Percentiles rank a stretch among this genome's conserved stretches.
phyloP scores from a whole-genome alignment of 2,797 vertebrate genomes.

The Streptopelia turtur region DNA sequence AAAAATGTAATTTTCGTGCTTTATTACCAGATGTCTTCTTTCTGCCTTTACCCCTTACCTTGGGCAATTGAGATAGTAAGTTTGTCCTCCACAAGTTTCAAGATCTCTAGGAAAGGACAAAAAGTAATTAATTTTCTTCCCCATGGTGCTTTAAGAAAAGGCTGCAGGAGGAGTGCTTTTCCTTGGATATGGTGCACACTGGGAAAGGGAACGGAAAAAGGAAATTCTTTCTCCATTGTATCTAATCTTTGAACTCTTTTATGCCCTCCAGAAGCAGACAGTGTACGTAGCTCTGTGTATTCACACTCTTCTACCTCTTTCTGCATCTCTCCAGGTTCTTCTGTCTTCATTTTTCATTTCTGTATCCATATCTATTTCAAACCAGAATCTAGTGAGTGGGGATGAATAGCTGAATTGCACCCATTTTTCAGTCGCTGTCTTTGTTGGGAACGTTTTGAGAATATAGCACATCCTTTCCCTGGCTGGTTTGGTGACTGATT shows the following conservation, averaged over 20 bases:
- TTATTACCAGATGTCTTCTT: background rate
- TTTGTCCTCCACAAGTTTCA: background rate
- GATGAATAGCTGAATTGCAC: background rate
- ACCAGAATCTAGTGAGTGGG: background rate
- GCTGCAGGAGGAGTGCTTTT: background rate
- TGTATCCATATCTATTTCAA: background rate
- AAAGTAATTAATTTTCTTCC: background rate
- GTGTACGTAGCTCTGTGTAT: background rate
- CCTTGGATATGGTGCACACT: background rate
- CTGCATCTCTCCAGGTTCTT: background rate
- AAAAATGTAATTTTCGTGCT: accelerated
- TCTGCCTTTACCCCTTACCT: background rate
- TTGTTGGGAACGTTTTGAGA: background rate
- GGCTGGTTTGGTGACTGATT: background rate
- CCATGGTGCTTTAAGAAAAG: background rate
- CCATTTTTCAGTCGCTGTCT: background rate
- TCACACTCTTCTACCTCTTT: background rate
- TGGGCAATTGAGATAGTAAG: background rate
- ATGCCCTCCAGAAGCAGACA: background rate
- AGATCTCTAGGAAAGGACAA: background rate
- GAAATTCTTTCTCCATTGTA: background rate
- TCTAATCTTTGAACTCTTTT: background rate
- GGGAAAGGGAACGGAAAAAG: background rate
- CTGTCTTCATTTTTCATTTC: background rate
- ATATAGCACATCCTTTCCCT: background rate